Percentiles rank a stretch among this genome's conserved stretches.
Conservation (phyloP, 2,888 invertebrate species). For the Sphinx pinastri region DNA sequence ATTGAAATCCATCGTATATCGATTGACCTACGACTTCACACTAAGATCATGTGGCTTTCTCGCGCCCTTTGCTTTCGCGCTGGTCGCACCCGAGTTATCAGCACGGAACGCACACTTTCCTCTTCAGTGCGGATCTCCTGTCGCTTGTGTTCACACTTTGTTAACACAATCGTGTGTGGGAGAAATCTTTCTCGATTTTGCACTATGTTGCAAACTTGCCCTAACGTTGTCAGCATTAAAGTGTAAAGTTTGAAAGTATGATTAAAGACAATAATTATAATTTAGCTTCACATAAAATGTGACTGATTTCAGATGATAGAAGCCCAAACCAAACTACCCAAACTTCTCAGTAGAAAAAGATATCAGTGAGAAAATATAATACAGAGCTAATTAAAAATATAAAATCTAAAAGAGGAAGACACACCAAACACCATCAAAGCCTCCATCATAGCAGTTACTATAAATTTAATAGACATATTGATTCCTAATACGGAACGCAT, state of each 20-base stretch:
- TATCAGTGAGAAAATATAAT: too few relatives aligned
- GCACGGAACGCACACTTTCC: slow-evolving; percentile 41
- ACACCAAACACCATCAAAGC: neutral
- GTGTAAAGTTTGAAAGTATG: too few relatives aligned
- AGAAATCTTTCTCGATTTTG: neutral
- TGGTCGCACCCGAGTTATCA: slow-evolving; percentile 33
- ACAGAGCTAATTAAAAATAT: neutral
- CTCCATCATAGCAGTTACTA: neutral
- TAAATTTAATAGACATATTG: slow-evolving; percentile 12
- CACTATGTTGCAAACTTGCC: neutral
- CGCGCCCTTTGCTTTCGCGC: slow-evolving; percentile 37
- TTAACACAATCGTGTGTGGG: slow-evolving; percentile 8
- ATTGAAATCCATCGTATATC: neutral
- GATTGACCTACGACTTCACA: too few relatives aligned
- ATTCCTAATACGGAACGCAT: neutral
- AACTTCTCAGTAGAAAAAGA: too few relatives aligned
- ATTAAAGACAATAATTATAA: too few relatives aligned
- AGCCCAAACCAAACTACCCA: too few relatives aligned
- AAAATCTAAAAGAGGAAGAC: neutral
- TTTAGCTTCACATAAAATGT: too few relatives aligned
- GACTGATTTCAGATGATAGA: too few relatives aligned
- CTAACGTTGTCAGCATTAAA: neutral
- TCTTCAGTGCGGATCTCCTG: slow-evolving; percentile 23
- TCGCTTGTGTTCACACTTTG: slow-evolving; percentile 4
- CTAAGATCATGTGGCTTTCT: slow-evolving; percentile 11